Conservation (phyloP, 2,888 invertebrate genomes). For the Lithophane leautieri region DNA sequence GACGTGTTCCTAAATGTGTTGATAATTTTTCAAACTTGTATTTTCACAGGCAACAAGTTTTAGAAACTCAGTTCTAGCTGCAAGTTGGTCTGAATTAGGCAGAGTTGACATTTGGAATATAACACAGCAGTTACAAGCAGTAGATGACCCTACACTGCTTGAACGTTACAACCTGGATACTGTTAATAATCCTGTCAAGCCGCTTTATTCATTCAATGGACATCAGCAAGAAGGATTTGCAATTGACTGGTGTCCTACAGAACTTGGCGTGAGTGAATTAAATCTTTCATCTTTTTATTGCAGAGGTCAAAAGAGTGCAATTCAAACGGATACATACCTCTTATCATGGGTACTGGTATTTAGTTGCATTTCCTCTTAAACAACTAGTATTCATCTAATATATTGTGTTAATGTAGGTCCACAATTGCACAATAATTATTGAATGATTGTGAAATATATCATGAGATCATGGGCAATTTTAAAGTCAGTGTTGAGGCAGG, state of each 20-base stretch:
- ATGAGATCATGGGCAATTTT: neutral
- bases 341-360: neutral
- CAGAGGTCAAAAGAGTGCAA: neutral
- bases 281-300: neutral
- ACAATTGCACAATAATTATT: neutral
- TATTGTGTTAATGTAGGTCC: neutral
- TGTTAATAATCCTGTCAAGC: conserved; percentile 89
- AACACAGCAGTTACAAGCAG: conserved; percentile 94
- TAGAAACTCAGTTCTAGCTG: conserved; percentile 93
- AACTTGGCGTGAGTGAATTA: conserved; percentile 92
- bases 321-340: neutral
- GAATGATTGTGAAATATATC: neutral
- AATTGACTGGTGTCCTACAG: conserved; percentile 96
- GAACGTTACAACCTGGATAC: conserved; percentile 92
- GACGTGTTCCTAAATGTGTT: neutral
- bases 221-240: conserved; percentile 98
- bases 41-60: conserved; percentile 89
- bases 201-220: conserved; percentile 96
- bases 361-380: neutral
- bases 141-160: conserved; percentile 93
- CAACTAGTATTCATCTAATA: neutral
- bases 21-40: neutral
- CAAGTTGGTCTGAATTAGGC: conserved; percentile 98
- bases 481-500: neutral
- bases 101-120: conserved; percentile 98